Evolutionary conservation across 1,140 invertebrate genomes (phyloP).

Genomic region (Diachasma alloeum): DNA sequence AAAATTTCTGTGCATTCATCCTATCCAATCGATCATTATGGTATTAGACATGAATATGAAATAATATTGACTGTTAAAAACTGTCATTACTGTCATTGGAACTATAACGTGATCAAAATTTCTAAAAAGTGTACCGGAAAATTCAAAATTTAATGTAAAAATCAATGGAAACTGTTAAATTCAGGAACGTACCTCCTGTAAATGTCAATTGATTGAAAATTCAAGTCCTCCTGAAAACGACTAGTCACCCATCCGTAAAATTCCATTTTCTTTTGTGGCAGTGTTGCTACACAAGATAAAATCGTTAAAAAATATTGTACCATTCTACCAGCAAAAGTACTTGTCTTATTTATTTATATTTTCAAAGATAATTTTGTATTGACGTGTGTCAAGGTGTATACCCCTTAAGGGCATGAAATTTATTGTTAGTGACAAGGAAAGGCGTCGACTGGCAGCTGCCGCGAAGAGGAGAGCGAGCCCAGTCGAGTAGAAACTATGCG

Average conservation of each 20-base stretch:
- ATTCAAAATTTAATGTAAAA: too few relatives aligned
- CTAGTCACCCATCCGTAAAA: too few relatives aligned
- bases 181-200: not conserved
- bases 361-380: slow-evolving; percentile 14
- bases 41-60: not conserved
- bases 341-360: not conserved
- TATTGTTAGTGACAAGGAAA: slow-evolving; percentile 41
- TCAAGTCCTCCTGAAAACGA: too few relatives aligned
- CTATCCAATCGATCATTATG: not conserved
- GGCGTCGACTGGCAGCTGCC: slow-evolving; percentile 43
- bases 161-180: too few relatives aligned
- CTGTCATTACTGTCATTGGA: too few relatives aligned
- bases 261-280: too few relatives aligned
- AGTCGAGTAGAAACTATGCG: slow-evolving; percentile 36
- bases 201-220: not conserved
- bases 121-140: too few relatives aligned
- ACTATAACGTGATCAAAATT: too few relatives aligned
- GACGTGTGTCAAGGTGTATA: slow-evolving; percentile 23
- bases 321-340: not conserved
- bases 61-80: not conserved
- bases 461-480: not conserved
- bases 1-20: not conserved
- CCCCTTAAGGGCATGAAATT: slow-evolving; percentile 32
- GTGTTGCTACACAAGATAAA: too few relatives aligned
- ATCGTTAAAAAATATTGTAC: too few relatives aligned